These are phyloP conservation scores for Cantharis nigra DNA, from an alignment of 2,888 invertebrate species.

Conservation along the genomic window DNA sequence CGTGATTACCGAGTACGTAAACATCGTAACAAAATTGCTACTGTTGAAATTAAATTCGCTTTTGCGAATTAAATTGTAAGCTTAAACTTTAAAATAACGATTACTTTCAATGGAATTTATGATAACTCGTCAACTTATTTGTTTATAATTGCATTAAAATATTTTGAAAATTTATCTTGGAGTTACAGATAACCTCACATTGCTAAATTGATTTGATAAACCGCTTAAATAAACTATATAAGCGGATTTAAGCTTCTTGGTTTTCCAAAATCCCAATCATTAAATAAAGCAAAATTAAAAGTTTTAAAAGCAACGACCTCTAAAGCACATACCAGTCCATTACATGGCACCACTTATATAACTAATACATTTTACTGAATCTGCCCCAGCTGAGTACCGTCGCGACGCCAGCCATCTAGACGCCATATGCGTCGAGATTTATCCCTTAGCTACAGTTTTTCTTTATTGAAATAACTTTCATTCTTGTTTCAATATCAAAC, in stretches of 20 bases:
- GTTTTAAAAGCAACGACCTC: conserved; percentile 31
- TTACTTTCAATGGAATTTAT: background rate
- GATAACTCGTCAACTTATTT: background rate
- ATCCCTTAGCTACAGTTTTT: conserved; percentile 34
- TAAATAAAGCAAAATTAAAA: background rate
- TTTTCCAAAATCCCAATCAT: background rate
- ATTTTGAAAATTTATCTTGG: background rate
- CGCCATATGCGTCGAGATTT: conserved; percentile 46
- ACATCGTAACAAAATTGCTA: background rate
- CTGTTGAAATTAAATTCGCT: background rate
- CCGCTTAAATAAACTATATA: background rate
- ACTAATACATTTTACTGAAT: conserved; percentile 48
- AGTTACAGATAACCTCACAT: background rate
- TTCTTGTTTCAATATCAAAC: background rate
- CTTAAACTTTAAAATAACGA: background rate
- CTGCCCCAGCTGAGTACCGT: conserved; percentile 47
- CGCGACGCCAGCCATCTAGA: conserved; percentile 49
- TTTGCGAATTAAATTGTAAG: background rate
- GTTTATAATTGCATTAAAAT: background rate
- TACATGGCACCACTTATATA: conserved; percentile 38
- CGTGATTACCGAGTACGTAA: background rate
- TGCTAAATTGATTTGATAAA: background rate
- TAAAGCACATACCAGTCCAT: conserved; percentile 20
- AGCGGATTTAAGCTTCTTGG: background rate
- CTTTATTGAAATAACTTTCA: conserved; percentile 13